Evolutionary conservation across 2,113 vertebrate species (phyloP), one percentile per base, ranked within the genome.

Genomic region (Isichthys henryi): DNA sequence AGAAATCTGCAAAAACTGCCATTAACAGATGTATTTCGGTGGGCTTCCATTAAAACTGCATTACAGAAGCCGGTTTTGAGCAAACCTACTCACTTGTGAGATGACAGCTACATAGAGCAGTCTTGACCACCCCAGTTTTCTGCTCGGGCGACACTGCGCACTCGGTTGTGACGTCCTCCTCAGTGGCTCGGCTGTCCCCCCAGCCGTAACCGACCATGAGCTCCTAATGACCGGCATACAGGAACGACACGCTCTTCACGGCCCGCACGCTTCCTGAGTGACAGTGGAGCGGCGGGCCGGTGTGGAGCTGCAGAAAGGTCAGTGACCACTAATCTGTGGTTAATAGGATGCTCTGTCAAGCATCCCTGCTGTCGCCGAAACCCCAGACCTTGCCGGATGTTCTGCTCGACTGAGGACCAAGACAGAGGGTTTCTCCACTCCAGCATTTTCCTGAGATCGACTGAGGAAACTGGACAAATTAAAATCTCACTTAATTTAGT

Each of bases 301-400:
- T 89, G 88, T 88, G 89, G 89, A 45, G 91, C 92, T 91, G 90
- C 89, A 91, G 89, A 92, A 95, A 94, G 93, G 92, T 93, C 93
- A 92, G 35, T n/a, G 83, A 27, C 39, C 82, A 1, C 82, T 94
- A 91, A 94, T 92, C 91, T 92, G 91, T 95, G 95, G 94, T 94
- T 94, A 95, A 95, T 94, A 94, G 93, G 93, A 94, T 91, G 91
- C 92, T 92, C 89, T 92, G 94, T 93, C 89, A 86, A 50, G 87
- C 92, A 92, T 93, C 93, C 89, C 90, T 90, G 89, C 39, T 84
- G 39, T 13, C 82, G 11, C 46, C 45, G 21, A 23, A 11, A 17
- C 45, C 82, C 23, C 17, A 84, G 48, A 86, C 45, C 48, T 50
- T 11, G 11, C 83, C 83, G 23, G 83, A 31, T n/a, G 46, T 86